Conservation (phyloP, 2,888 invertebrate genomes). For the Sphaeridia pumilis region DNA sequence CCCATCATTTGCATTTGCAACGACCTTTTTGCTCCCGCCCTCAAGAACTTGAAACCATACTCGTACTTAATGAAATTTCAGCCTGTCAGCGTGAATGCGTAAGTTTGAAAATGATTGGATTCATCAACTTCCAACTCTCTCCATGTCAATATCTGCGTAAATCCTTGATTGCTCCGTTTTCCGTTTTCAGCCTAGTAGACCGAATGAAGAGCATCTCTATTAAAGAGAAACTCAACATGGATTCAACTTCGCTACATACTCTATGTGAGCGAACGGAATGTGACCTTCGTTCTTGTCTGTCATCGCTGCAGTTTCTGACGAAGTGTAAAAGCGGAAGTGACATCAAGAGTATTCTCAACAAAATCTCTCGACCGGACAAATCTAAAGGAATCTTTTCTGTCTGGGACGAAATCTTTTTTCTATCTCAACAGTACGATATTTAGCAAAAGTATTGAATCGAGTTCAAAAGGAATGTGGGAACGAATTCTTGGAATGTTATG, state of each 20-base stretch:
- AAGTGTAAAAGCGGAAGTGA: conserved; percentile 40
- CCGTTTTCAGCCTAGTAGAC: conserved; percentile 47
- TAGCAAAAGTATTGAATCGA: neutral
- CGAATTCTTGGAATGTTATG: too few species aligned
- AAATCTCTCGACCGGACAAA: conserved; percentile 75
- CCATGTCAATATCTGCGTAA: too few species aligned
- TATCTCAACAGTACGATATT: conserved; percentile 37
- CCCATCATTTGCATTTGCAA: conserved; percentile 98
- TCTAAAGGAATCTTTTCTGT: conserved; percentile 73
- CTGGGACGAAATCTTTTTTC: conserved; percentile 67
- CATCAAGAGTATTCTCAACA: conserved; percentile 50
- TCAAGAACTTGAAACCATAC: conserved; percentile 65
- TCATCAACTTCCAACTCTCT: too few species aligned
- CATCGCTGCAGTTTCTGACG: conserved; percentile 67
- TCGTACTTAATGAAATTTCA: conserved; percentile 61
- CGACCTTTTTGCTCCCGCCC: conserved; percentile 75
- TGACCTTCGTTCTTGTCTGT: conserved; percentile 84
- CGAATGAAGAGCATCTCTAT: conserved; percentile 57
- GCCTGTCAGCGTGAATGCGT: conserved; percentile 42
- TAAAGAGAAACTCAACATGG: conserved; percentile 55
- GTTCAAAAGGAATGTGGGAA: neutral
- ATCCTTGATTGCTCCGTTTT: too few species aligned
- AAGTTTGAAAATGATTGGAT: conserved; percentile 8
- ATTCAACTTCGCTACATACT: conserved; percentile 57
- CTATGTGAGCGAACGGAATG: conserved; percentile 73